Evolutionary conservation across 2,888 invertebrate genomes (phyloP), one percentile per base, ranked within the genome.

Genomic region (Thelaira solivaga): DNA sequence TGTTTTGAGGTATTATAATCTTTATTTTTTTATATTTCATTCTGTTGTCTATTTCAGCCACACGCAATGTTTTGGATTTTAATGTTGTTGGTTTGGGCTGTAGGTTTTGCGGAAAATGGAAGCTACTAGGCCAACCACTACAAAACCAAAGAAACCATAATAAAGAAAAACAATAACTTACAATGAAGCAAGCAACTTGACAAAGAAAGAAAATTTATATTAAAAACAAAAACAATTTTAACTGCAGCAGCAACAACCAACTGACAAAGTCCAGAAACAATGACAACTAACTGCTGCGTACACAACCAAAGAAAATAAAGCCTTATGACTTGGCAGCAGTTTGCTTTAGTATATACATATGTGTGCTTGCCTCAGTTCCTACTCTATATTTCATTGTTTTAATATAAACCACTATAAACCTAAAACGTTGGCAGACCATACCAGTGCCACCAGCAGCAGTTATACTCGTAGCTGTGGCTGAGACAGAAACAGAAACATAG

Each of bases 281-380:
- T 4, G 29, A 43, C 20, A 41, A 45, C 39, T 4, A 43, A 43
- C 20, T 31, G 39, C 39, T 36, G 8, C 34, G 73, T 64, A 57
- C 64, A 4, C 7, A 43, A 6, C 26, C 73, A 68, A 62, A 68
- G 49, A 62, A 65, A 74, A 59, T 65, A 64, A 78, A 74, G 73
- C 64, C 51, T 64, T 64, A 68, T 73, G 57, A 68, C 62, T 57
- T 77, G n/a, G 64, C 55, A 61, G 39, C 13, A 64, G 47, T 78
- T 73, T 36, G 62, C 4, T 59, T n/a, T n/a, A n/a, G 8, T 53
- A 29, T 8, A 39, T 8, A 26, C 26, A 31, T n/a, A n/a, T n/a
- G 2, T 8, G 31, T 29, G 24, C 65, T 13, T 68, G 16, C 24
- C 47, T 31, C 10, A 34, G 20, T 47, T 64, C 5, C 8, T 29